Evolutionary conservation across 2,797 vertebrate genomes (phyloP).

Genomic region (Melanotaenia pygmaea): DNA sequence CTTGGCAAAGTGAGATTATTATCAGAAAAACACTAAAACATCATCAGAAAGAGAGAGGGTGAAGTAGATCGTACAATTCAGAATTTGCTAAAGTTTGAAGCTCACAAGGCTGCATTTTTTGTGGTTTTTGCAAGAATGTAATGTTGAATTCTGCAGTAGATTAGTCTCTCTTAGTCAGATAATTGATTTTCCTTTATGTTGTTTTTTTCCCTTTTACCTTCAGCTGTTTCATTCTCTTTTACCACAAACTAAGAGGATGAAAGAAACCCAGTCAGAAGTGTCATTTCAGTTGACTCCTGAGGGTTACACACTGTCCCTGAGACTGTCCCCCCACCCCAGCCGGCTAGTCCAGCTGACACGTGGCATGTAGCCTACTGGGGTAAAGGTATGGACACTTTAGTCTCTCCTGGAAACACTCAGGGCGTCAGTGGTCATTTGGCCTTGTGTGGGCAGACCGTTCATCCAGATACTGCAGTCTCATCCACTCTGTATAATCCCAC

Average conservation of each 20-base stretch:
- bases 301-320: slow-evolving; percentile 11
- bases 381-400: slow-evolving; percentile 39
- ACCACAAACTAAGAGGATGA: slow-evolving; percentile 26
- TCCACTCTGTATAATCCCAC: slow-evolving; percentile 22
- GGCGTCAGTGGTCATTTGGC: slow-evolving; percentile 38
- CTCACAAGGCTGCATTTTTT: slow-evolving; percentile 15
- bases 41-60: background rate
- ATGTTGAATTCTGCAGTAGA: slow-evolving; percentile 21
- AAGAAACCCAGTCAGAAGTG: slow-evolving; percentile 24
- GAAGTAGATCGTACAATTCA: background rate
- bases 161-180: slow-evolving; percentile 33
- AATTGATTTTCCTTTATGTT: slow-evolving; percentile 51
- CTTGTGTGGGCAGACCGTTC: background rate
- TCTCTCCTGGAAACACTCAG: slow-evolving; percentile 34
- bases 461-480: slow-evolving; percentile 17
- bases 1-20: slow-evolving; percentile 8
- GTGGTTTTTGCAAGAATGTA: slow-evolving; percentile 14
- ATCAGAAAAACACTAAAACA: slow-evolving; percentile 10
- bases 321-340: slow-evolving; percentile 19
- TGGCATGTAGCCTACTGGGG: slow-evolving; percentile 47
- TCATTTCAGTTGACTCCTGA: slow-evolving; percentile 18
- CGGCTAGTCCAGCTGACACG: slow-evolving; percentile 18
- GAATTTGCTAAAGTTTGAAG: slow-evolving; percentile 19
- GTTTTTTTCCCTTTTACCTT: slow-evolving; percentile 11
- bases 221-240: slow-evolving; percentile 19